Evolutionary conservation across 2,113 vertebrate species (phyloP), one percentile per base, ranked within the genome.

Genomic region (Catagonus wagneri): DNA sequence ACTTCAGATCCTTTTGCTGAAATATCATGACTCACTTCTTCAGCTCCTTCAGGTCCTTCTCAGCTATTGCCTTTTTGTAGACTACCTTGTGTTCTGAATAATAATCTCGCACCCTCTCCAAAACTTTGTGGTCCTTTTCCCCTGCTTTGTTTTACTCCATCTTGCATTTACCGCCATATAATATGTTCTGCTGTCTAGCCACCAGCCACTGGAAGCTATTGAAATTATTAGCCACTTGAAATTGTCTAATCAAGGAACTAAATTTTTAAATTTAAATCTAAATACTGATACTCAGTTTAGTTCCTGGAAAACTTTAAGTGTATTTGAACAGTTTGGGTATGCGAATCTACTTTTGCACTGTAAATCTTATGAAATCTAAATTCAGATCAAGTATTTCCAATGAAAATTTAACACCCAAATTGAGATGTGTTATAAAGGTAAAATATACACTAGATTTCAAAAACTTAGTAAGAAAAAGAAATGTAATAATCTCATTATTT

Each of bases 351-450:
- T 89, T 92, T 93, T 92, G 76, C 69, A 86, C 85, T 71, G 11
- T 80, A 81, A 81, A 63, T 95, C 89, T 95, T 86, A 87, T 90
- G 36, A 90, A 90, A 74, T 81, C 66, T 60, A 90, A 95, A 89
- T 92, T 78, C 80, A 95, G 68, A 85, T 92, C 17, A 88, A 79
- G 44, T 89, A 95, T 89, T 95, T 86, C 79, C 22, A 4, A 4
- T 74, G 69, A 90, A 90, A 93, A 90, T 79, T 83, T 93, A 95
- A n/a, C 74, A 75, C 63, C 75, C n/a, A 95, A 87, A 90, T 76
- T 90, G 94, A 89, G 78, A 83, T 79, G 56, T 83, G 23, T 63
- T 83, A 0, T 61, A 80, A 75, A 61, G 89, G 13, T 79, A 88
- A 92, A 94, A 90, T 66, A 81, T 12, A 83, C 75, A 79, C 71